A percentile compares a stretch with the other conserved stretches of the same genome.
Conservation (phyloP, 2,888 invertebrate genomes). For the Diploptera punctata region DNA sequence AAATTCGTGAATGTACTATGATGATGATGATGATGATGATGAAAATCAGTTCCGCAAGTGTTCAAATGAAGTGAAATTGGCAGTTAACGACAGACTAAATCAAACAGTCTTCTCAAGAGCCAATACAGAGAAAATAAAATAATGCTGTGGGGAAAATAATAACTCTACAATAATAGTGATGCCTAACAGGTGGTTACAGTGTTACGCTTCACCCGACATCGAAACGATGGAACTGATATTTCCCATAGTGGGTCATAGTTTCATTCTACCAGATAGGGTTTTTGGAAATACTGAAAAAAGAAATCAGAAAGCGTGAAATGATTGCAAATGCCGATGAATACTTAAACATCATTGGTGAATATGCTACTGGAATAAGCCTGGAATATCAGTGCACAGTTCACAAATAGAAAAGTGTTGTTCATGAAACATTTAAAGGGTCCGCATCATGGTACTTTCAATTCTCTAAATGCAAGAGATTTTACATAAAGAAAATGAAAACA, state of each 20-base stretch:
- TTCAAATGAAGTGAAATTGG: too few species aligned
- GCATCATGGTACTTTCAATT: not conserved
- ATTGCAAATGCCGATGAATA: not conserved
- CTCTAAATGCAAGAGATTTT: constrained; percentile 13
- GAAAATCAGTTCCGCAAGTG: too few species aligned
- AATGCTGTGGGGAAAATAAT: too few species aligned
- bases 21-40: too few species aligned
- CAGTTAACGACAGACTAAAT: too few species aligned
- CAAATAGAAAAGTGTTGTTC: not conserved
- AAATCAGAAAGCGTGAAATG: not conserved
- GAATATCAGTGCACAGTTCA: not conserved
- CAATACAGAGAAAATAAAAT: not conserved
- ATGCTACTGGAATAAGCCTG: not conserved
- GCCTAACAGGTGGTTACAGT: too few species aligned
- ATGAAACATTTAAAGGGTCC: not conserved
- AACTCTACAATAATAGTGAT: too few species aligned
- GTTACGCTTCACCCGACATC: too few species aligned
- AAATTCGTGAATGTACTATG: too few species aligned
- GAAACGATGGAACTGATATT: not conserved
- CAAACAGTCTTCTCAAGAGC: not conserved
- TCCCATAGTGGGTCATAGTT: not conserved
- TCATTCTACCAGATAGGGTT: constrained; percentile 10
- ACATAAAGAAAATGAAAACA: not conserved
- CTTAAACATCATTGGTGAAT: not conserved
- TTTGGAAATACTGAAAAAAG: not conserved